A percentile compares a stretch with the other conserved stretches of the same genome.
Evolutionary conservation across 2,888 invertebrate genomes (phyloP).

Genomic region (Napeogenes sylphis): DNA sequence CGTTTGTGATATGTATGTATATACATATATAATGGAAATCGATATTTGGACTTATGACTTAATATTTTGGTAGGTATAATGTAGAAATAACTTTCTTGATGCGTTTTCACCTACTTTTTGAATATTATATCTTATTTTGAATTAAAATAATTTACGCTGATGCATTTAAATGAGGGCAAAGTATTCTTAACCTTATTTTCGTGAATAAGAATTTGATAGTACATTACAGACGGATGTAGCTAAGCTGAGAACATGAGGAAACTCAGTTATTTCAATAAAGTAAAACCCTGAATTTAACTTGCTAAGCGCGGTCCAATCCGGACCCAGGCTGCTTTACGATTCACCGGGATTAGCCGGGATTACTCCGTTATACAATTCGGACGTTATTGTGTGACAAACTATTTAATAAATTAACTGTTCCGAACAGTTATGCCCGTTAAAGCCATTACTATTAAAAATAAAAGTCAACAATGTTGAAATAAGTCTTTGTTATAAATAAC

Average conservation of each 20-base stretch:
- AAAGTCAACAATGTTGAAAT: neutral
- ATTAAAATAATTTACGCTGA: too few species aligned
- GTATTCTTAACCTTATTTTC: neutral
- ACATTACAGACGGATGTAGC: too few species aligned
- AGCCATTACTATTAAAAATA: neutral
- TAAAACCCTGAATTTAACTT: slow-evolving; percentile 21
- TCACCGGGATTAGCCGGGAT: slow-evolving; percentile 47
- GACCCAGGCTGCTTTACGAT: slow-evolving; percentile 39
- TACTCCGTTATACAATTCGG: slow-evolving; percentile 49
- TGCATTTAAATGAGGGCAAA: neutral
- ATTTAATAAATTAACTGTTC: slow-evolving; percentile 8
- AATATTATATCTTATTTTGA: neutral
- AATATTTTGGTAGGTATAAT: too few species aligned
- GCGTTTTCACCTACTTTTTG: neutral
- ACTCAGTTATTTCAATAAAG: slow-evolving; percentile 13
- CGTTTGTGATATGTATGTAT: neutral
- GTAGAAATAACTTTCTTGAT: neutral
- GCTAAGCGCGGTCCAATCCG: slow-evolving; percentile 16
- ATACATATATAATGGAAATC: neutral
- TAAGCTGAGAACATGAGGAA: neutral
- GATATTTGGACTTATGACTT: too few species aligned
- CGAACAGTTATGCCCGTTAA: neutral
- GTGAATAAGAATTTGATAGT: neutral
- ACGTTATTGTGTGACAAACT: slow-evolving; percentile 19
- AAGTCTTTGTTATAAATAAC: too few species aligned